phyloP scores from a whole-genome alignment of 2,888 invertebrate species.

The Sturmia bella region DNA sequence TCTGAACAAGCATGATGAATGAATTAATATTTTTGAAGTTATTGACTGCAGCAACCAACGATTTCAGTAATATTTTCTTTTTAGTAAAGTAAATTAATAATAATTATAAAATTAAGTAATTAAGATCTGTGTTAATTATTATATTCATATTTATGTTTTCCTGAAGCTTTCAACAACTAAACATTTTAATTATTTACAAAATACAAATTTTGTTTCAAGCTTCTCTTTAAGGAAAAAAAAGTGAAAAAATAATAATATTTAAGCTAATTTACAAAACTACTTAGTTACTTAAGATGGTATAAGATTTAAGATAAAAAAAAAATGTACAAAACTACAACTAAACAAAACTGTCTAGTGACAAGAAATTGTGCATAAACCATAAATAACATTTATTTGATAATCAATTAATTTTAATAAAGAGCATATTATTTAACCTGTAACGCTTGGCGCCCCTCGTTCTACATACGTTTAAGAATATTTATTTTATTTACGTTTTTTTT shows the following conservation, averaged over 20 bases:
- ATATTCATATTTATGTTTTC: constrained; percentile 11
- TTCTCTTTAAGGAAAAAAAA: neutral
- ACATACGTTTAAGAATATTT: constrained; percentile 35
- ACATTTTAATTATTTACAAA: constrained; percentile 65
- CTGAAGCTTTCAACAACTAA: constrained; percentile 39
- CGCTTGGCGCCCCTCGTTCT: constrained; percentile 63
- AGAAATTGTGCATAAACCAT: constrained; percentile 70
- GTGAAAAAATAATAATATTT: too few species aligned
- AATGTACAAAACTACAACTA: constrained; percentile 63
- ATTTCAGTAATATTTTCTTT: constrained; percentile 25
- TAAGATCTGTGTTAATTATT: constrained; percentile 4
- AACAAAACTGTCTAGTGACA: constrained; percentile 72
- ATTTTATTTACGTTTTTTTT: constrained; percentile 43
- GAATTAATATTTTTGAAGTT: too few species aligned
- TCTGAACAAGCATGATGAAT: neutral
- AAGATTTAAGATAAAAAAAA: constrained; percentile 34
- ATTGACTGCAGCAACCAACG: too few species aligned
- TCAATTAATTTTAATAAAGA: constrained; percentile 37
- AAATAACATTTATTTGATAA: constrained; percentile 68
- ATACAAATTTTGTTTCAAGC: constrained; percentile 31
- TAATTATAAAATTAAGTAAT: constrained; percentile 31
- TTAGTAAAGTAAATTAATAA: constrained; percentile 4
- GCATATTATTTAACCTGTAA: constrained; percentile 48
- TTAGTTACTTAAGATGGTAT: constrained; percentile 5
- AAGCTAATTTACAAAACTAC: constrained; percentile 30